Conservation (phyloP, 2,113 vertebrate genomes). For the Centropus unirufus region DNA sequence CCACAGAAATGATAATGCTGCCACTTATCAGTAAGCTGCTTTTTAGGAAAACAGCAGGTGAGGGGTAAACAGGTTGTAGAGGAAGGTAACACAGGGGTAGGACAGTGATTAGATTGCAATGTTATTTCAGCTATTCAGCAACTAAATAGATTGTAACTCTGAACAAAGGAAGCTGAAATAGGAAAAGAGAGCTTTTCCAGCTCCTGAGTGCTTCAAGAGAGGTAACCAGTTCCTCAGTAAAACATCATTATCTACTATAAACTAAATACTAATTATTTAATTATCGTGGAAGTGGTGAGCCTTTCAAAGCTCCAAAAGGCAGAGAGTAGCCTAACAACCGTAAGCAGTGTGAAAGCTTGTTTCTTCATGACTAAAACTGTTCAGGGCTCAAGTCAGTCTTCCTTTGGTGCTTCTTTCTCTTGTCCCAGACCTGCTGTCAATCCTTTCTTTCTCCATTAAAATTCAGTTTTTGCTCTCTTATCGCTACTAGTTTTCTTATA, state of each 20-base stretch:
- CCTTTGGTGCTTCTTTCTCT: neutral
- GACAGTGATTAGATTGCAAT: neutral
- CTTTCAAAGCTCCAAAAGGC: neutral
- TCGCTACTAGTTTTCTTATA: neutral
- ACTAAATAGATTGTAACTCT: neutral
- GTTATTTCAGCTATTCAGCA: neutral
- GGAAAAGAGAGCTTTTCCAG: neutral
- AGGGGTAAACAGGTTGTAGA: neutral
- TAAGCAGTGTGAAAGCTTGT: neutral
- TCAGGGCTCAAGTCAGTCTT: neutral
- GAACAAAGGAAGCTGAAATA: neutral
- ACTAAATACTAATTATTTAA: neutral
- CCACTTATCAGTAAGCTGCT: neutral
- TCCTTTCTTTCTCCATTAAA: neutral
- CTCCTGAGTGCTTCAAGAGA: neutral
- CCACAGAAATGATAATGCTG: neutral
- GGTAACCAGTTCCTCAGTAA: neutral
- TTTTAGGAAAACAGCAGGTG: neutral
- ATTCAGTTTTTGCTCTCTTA: neutral
- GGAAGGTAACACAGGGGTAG: neutral
- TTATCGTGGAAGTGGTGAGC: neutral
- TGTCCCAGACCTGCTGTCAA: neutral
- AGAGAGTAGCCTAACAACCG: neutral
- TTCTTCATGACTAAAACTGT: neutral
- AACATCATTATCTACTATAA: neutral